phyloP scores from a whole-genome alignment of 2,797 vertebrate species.

The Xenentodon cancila region DNA sequence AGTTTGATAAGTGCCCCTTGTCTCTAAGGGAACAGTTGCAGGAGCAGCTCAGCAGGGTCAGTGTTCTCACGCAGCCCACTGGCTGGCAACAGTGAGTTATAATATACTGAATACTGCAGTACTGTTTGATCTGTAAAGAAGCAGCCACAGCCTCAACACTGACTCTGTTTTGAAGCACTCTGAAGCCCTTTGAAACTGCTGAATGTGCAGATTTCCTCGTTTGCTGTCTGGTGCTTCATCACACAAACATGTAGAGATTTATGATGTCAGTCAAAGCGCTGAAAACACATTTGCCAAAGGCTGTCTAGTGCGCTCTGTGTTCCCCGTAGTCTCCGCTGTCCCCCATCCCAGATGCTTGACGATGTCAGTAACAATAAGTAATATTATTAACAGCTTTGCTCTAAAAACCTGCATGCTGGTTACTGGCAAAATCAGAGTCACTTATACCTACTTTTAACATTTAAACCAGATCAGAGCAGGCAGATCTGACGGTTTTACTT shows the following conservation, averaged over 20 bases:
- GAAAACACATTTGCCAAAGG: slow-evolving; percentile 21
- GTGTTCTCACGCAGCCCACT: slow-evolving; percentile 84
- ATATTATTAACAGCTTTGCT: slow-evolving; percentile 65
- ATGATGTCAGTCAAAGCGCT: slow-evolving; percentile 2
- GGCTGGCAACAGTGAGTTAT: slow-evolving; percentile 79
- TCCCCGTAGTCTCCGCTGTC: slow-evolving; percentile 8
- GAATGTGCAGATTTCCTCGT: slow-evolving; percentile 30
- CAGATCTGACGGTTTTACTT: no score
- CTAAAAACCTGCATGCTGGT: slow-evolving; percentile 60
- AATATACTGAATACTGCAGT: slow-evolving; percentile 59
- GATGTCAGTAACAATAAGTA: slow-evolving; percentile 43
- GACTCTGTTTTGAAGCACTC: slow-evolving; percentile 35
- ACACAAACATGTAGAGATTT: slow-evolving; percentile 16
- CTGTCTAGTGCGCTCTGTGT: slow-evolving; percentile 20
- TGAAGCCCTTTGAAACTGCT: slow-evolving; percentile 33
- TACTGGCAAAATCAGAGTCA: neutral
- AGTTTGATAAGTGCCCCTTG: slow-evolving; percentile 98
- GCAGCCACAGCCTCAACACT: slow-evolving; percentile 42
- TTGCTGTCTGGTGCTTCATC: slow-evolving; percentile 42
- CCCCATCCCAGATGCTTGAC: slow-evolving; percentile 46
- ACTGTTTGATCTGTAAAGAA: slow-evolving; percentile 51
- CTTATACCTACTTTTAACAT: neutral
- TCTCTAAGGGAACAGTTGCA: slow-evolving; percentile 97
- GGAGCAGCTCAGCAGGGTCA: slow-evolving; percentile 99
- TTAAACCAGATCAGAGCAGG: no score